A percentile compares a stretch with the other conserved stretches of the same genome.
Evolutionary conservation across 2,797 vertebrate genomes (phyloP).

Genomic region (Morelia viridis): DNA sequence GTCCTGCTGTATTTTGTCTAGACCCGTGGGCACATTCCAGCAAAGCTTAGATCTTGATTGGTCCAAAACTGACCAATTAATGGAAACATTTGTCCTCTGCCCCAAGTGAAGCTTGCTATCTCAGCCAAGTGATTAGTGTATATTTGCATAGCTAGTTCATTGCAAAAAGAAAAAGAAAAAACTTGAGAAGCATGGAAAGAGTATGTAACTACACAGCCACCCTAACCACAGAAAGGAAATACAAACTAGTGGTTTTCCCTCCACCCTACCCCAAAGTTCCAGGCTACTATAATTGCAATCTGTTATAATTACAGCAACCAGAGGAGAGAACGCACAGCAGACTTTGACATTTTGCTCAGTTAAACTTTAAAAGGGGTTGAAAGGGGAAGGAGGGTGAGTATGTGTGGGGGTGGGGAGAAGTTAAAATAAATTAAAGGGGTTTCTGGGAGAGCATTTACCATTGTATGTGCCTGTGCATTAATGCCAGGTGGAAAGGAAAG

Average conservation of each 20-base stretch:
- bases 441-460: not conserved
- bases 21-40: not conserved
- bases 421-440: not conserved
- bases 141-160: not conserved
- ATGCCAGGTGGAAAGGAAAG: not conserved
- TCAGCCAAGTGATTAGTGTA: not conserved
- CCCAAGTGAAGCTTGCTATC: not conserved
- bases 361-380: not conserved
- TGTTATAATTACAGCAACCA: not conserved
- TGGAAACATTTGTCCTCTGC: not conserved
- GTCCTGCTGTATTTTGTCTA: not conserved
- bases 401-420: not conserved
- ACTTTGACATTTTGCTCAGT: not conserved
- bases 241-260: not conserved
- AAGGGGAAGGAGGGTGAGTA: not conserved
- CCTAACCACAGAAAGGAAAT: not conserved
- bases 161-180: not conserved
- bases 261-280: not conserved
- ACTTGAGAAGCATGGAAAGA: not conserved
- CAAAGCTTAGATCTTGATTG: not conserved
- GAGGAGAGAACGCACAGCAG: not conserved
- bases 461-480: not conserved
- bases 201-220: not conserved
- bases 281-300: not conserved
- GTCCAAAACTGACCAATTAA: not conserved